Evolutionary conservation across 2,888 invertebrate genomes (phyloP).

Genomic region (Agapostemon virescens): DNA sequence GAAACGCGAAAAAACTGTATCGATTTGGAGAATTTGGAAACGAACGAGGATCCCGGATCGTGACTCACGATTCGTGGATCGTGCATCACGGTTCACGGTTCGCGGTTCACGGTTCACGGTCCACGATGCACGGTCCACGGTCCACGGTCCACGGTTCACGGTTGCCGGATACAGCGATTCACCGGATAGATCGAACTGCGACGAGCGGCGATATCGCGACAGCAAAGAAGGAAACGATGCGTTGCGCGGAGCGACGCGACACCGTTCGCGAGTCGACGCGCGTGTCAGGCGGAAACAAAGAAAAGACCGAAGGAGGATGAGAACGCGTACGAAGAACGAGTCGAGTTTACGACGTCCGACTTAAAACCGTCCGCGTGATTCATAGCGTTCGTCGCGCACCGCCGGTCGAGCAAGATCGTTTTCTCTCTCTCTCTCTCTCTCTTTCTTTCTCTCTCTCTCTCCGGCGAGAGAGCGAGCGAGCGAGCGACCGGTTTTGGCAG

Average conservation of each 20-base stretch:
- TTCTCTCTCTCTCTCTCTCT: constrained; percentile 33
- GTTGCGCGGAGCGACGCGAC: background rate
- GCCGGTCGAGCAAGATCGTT: constrained; percentile 42
- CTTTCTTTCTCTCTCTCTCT: too few relatives aligned
- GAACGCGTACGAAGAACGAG: constrained; percentile 29
- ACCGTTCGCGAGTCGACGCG: background rate
- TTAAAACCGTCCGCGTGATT: constrained; percentile 75
- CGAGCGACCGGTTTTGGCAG: constrained; percentile 75
- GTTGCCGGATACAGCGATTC: background rate
- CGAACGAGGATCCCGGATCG: background rate
- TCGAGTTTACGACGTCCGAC: constrained; percentile 73
- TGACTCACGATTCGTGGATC: background rate
- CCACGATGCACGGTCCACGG: background rate
- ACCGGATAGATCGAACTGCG: background rate
- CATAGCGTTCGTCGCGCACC: constrained; percentile 59
- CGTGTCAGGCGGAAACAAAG: constrained; percentile 44
- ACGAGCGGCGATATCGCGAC: background rate
- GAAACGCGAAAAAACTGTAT: background rate
- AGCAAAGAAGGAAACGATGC: constrained; percentile 3
- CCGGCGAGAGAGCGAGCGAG: too few relatives aligned
- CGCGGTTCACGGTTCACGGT: background rate
- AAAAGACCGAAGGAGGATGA: constrained; percentile 23
- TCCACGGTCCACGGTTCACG: background rate
- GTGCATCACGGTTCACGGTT: background rate
- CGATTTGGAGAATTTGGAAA: background rate